Conservation (phyloP, 2,797 vertebrate species). For the Chrosomus eos region DNA sequence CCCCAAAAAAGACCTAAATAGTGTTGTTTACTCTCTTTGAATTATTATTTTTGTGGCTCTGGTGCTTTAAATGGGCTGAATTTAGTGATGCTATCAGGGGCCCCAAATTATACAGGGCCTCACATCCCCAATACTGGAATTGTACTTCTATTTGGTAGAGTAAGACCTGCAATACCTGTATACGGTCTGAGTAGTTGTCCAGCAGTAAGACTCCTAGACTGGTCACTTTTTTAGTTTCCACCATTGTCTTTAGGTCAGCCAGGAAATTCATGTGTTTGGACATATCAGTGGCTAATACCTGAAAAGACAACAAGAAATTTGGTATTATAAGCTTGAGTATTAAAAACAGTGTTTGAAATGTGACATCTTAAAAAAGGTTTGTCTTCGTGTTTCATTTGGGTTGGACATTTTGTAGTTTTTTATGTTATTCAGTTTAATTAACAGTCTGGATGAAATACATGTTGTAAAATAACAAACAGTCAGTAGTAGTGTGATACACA, state of each 20-base stretch:
- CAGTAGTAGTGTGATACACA: not conserved
- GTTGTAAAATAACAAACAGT: not conserved
- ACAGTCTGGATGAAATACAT: not conserved
- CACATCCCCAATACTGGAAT: not conserved
- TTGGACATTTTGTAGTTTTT: not conserved
- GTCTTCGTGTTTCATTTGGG: not conserved
- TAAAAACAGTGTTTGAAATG: not conserved
- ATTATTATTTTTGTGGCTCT: not conserved
- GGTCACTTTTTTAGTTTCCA: constrained; percentile 96
- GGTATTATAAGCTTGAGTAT: not conserved
- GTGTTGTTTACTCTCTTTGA: not conserved
- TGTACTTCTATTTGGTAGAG: not conserved
- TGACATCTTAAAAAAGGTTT: not conserved
- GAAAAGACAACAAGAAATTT: not conserved
- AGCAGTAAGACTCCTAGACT: constrained; percentile 91
- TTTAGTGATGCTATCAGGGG: not conserved
- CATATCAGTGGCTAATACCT: constrained; percentile 96
- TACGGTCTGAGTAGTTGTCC: constrained; percentile 93
- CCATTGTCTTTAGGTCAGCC: constrained; percentile 95
- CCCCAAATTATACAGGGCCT: not conserved
- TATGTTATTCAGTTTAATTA: not conserved
- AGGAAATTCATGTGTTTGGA: constrained; percentile 96
- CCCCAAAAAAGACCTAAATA: not conserved
- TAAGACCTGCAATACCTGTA: constrained; percentile 81
- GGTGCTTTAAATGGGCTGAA: not conserved